Evolutionary conservation across 1,140 invertebrate genomes (phyloP), one percentile per base, ranked within the genome.

Genomic region (Drosophila nigromelanica): DNA sequence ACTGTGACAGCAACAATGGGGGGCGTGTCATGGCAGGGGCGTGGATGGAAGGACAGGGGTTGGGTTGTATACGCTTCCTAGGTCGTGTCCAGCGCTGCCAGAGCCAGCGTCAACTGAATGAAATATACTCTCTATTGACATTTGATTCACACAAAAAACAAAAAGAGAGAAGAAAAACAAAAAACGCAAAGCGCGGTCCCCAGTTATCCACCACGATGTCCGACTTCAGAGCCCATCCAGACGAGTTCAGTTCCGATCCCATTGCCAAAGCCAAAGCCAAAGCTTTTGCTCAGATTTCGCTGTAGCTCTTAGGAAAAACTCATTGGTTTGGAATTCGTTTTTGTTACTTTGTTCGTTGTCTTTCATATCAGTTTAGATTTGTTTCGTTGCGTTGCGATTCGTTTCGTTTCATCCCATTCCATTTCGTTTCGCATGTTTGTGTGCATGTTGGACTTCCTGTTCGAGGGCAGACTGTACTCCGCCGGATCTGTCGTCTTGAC

Each of bases 91-190:
- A 45, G 80, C 76, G 63, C 64, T 27, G 27, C 27, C 27, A 27
- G 27, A 27, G 0, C 27, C 27, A 27, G 27, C 27, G 27, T 6
- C 76, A 78, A 47, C 73, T 77, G 83, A 89, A 89, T 89, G 83
- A 89, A 89, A 89, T 89, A 79, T 89, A 89, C 83, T 89, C 83
- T 89, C 76, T 89, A 89, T 89, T 89, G 83, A 89, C 83, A 89
- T 89, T 89, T 89, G 83, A 89, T 89, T 80, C 83, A 70, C 51
- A 66, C 39, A 15, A 66, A 64, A 24, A 51, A 33, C 40, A 15
- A 18, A 24, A 64, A 54, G 54, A 35, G 14, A 33, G 27, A 60
- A 37, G 59, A 71, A 42, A 37, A 56, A 39, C 7, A 4, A 56
- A 60, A 37, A 50, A 51, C 27, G 5, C 27, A 60, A 64, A 39